Base-by-base conservation (phyloP, 1,140 invertebrate species). In the Drosophila albomicans region DNA sequence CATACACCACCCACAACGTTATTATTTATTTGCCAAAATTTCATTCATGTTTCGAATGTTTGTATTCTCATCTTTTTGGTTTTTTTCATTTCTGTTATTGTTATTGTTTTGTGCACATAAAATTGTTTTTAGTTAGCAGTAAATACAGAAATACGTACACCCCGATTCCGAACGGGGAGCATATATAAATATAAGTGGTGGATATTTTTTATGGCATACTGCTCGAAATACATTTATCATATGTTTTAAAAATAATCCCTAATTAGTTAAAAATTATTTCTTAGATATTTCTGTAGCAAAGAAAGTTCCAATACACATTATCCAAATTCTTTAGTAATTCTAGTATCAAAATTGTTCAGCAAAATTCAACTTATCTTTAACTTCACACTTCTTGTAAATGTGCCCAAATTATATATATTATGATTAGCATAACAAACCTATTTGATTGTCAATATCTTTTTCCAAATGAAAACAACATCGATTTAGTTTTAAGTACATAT, bases 1-100 rank as follows among this genome's bases (percentile, higher is more conserved):
- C 54, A 16, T 38, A 4, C 38, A 16, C 54, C 38, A 25, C 16
- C 10, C 7, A 32, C 38, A 80, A 67, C 75, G 71, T 76, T 79
- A 81, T 89, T 85, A 89, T 88, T 88, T 88, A 88, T 88, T 65
- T 78, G 72, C 57, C 71, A 81, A 87, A 78, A 81, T 76, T 88
- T 81, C 86, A 89, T 88, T 88, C 85, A 88, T 88, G 70, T 86
- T 86, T 86, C 45, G 46, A 59, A 69, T 78, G 48, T 61, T 81
- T 81, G 66, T 82, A 43, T 82, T 69, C 75, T 48, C 57, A 67
- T 62, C 48, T 71, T 57, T 8, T 54, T 58, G 20, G 20, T 25
- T 35, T 79, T 79, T 64, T 67, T 67, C 41, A 49, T 74, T 51
- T 57, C 49, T 43, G 15, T 59, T 43, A 25, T 35, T 28, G 59